Conservation (phyloP, 2,888 invertebrate species). For the Dryadula phaetusa region DNA sequence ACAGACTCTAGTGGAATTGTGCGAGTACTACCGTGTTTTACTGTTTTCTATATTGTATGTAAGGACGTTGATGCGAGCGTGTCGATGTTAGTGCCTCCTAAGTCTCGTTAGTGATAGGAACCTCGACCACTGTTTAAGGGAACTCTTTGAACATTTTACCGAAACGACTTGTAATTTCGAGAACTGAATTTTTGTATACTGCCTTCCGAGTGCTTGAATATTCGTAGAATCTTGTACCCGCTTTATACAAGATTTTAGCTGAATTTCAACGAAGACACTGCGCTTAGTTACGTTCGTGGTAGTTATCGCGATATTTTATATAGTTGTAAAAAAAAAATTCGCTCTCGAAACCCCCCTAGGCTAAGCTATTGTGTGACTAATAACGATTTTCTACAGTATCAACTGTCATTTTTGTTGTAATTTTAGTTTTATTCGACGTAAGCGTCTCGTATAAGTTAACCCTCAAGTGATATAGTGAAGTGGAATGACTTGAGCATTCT, state of each 20-base stretch:
- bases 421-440: conserved; percentile 58
- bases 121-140: conserved; percentile 71
- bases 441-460: conserved; percentile 69
- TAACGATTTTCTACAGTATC: conserved; percentile 77
- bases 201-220: conserved; percentile 42
- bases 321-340: conserved; percentile 54
- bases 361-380: conserved; percentile 76
- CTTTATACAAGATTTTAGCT: conserved; percentile 61
- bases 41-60: conserved; percentile 78
- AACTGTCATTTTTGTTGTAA: conserved; percentile 58
- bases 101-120: conserved; percentile 72
- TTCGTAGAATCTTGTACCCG: conserved; percentile 64
- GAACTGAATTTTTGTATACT: conserved; percentile 60
- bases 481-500: conserved; percentile 79
- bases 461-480: conserved; percentile 79
- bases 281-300: conserved; percentile 15
- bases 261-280: conserved; percentile 53
- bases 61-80: conserved; percentile 64
- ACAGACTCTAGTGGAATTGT: conserved; percentile 82
- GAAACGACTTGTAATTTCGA: conserved; percentile 72
- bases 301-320: conserved; percentile 7
- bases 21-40: conserved; percentile 73
- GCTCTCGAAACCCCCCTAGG: conserved; percentile 68
- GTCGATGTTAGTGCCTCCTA: conserved; percentile 80
- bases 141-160: conserved; percentile 72